phyloP scores from a whole-genome alignment of 2,797 vertebrate genomes.

The Anniella stebbinsi region DNA sequence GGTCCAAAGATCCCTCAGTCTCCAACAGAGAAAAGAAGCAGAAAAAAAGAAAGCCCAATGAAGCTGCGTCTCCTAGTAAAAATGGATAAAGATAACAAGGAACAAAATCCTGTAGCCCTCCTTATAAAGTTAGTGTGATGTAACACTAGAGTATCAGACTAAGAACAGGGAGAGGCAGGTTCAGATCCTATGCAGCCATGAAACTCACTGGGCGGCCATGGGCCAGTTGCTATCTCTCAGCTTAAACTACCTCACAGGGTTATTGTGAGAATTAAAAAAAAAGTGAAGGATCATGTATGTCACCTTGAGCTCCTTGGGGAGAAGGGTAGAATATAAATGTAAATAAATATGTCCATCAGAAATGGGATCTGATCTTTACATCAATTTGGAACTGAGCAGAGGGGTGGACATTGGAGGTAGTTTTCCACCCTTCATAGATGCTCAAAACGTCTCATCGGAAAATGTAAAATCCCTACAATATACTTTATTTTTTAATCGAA shows the following conservation, averaged over 20 bases:
- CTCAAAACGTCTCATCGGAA: not conserved
- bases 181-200: not conserved
- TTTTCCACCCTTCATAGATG: not conserved
- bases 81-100: too few species aligned
- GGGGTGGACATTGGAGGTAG: not conserved
- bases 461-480: not conserved
- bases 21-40: not conserved
- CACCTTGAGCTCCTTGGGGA: not conserved
- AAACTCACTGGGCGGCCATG: not conserved
- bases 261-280: not conserved
- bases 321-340: not conserved
- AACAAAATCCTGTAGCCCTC: too few species aligned
- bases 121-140: too few species aligned
- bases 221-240: too few species aligned
- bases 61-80: not conserved
- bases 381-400: not conserved
- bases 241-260: not conserved
- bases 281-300: not conserved
- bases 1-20: not conserved
- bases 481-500: not conserved
- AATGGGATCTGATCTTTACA: not conserved
- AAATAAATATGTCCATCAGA: not conserved
- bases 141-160: too few species aligned
- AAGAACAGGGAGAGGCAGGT: too few species aligned
- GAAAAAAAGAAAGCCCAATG: not conserved